Percentiles rank a stretch among this genome's conserved stretches.
Conservation (phyloP, 2,797 vertebrate species). For the Nyctibius grandis region DNA sequence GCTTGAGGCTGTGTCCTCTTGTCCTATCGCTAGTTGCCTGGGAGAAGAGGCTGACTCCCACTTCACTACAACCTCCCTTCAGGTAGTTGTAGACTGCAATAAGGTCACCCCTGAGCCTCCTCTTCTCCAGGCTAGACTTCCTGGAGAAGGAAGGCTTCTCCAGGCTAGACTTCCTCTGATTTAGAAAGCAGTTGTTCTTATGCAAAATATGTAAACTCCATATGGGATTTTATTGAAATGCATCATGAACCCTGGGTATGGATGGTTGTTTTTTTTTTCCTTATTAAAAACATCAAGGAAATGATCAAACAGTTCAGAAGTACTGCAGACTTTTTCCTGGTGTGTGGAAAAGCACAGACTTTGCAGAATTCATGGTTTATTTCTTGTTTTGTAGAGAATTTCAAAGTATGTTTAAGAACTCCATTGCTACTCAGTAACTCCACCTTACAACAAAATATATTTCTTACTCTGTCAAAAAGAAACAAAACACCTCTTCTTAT, state of each 20-base stretch:
- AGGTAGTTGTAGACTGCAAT: too few relatives aligned
- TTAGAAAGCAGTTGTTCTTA: background rate
- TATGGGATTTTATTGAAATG: background rate
- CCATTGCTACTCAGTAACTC: background rate
- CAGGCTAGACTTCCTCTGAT: too few relatives aligned
- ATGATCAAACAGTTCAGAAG: background rate
- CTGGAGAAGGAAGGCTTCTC: too few relatives aligned
- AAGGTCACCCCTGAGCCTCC: too few relatives aligned
- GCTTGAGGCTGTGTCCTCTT: too few relatives aligned
- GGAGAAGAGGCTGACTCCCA: too few relatives aligned
- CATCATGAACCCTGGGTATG: background rate
- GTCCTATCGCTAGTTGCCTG: too few relatives aligned
- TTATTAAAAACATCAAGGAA: background rate
- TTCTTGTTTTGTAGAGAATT: background rate
- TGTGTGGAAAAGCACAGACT: background rate
- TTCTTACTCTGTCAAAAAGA: background rate
- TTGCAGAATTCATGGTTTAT: background rate
- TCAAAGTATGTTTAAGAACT: background rate
- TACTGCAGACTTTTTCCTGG: background rate
- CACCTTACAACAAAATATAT: background rate
- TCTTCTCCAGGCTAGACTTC: too few relatives aligned
- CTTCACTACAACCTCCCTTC: too few relatives aligned
- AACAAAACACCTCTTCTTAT: background rate
- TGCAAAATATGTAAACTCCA: accelerated
- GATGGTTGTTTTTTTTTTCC: background rate